Evolutionary conservation across 2,113 vertebrate species (phyloP), one percentile per base, ranked within the genome.

Genomic region (Hiodon alosoides): DNA sequence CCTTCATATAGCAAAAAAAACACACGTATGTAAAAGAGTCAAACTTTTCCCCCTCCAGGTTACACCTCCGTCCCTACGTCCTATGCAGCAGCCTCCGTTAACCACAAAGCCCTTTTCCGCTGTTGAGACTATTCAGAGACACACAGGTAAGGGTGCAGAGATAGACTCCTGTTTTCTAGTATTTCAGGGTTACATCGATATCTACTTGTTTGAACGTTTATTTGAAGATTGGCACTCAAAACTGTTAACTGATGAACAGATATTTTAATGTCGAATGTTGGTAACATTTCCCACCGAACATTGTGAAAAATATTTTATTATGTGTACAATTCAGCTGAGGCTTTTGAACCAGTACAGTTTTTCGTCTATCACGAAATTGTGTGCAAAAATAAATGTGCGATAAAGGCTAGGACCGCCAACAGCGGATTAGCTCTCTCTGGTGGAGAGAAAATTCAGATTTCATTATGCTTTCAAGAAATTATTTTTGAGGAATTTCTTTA

Each of bases 11-110:
- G 31, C 31, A 31, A 31, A 31, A 31, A 31, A 31, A 31, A 31
- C 31, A 31, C 31, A 31, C 2, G 2, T 31, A 31, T 31, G 31
- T 31, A 31, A 31, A 31, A 31, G 1, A 31, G 31, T 31, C 31
- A 2, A 31, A 7, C 57, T 14, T 58, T 4, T 6, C 69, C 17
- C 31, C 53, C 57, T 72, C 62, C 81, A 91, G 88, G 86, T 83
- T 0, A 72, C 84, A 5, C 72, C 83, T n/a, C 83, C 83, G 10
- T 76, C 86, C 4, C 82, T 84, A 10, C 76, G 76, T 2, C 90
- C 91, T 2, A 87, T 92, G 31, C 88, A 81, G 50, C 83, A 80
- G 76, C 91, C 91, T 0, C 90, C 90, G 0, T 70, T 91, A 50
- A 80, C 16, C 4, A 78, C 16, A 54, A 82, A 64, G n/a, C 74